phyloP scores from a whole-genome alignment of 2,888 invertebrate genomes.

The Silvanus unidentatus region DNA sequence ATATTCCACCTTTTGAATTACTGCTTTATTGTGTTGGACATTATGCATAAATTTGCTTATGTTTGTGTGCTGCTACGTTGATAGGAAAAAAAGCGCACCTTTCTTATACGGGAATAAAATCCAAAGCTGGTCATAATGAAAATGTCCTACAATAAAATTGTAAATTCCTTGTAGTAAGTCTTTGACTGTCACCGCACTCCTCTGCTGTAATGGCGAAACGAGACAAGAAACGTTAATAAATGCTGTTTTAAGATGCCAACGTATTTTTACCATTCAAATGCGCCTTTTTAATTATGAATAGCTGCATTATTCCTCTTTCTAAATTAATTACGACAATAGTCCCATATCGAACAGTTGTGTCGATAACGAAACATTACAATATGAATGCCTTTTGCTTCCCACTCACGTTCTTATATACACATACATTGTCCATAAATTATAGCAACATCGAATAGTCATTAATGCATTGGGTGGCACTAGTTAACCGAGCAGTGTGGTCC shows the following conservation, averaged over 20 bases:
- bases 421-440: slow-evolving; percentile 41
- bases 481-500: slow-evolving; percentile 29
- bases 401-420: slow-evolving; percentile 35
- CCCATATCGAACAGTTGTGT: slow-evolving; percentile 40
- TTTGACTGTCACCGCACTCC: slow-evolving; percentile 41
- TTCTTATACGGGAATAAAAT: slow-evolving; percentile 34
- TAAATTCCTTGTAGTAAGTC: slow-evolving; percentile 36
- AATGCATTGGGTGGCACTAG: slow-evolving; percentile 41
- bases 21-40: slow-evolving; percentile 5
- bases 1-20: too few species aligned
- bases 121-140: slow-evolving; percentile 41
- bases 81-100: slow-evolving; percentile 27
- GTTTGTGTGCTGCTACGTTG: too few species aligned
- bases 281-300: too few species aligned
- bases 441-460: slow-evolving; percentile 46
- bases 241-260: slow-evolving; percentile 28
- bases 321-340: slow-evolving; percentile 15
- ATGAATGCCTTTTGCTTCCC: slow-evolving; percentile 35
- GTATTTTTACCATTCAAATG: too few species aligned
- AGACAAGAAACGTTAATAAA: slow-evolving; percentile 39
- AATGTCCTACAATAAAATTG: slow-evolving; percentile 44
- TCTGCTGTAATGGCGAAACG: slow-evolving; percentile 40
- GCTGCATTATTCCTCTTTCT: too few species aligned
- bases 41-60: slow-evolving; percentile 29
- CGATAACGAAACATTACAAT: slow-evolving; percentile 34